Base-by-base conservation (phyloP, 2,888 invertebrate species). In the Zaprionus lineosus region DNA sequence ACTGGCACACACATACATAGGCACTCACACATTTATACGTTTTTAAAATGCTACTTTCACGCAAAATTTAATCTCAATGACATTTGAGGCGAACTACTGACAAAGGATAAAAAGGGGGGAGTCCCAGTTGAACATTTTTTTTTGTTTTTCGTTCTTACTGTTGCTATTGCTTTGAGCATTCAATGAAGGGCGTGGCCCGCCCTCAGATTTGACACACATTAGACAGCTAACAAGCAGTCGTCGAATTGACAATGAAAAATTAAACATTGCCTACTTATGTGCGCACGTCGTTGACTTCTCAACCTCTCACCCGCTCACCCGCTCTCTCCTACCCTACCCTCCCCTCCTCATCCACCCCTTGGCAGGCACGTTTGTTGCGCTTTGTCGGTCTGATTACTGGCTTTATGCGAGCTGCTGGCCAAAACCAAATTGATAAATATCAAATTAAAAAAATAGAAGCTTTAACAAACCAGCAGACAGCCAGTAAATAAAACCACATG, bases 41-140 rank as follows among this genome's bases (percentile, higher is more conserved):
- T 78, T 78, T 79, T 79, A 73, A 76, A 85, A 85, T 64, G 81
- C 84, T 85, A 85, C 84, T 81, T 81, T 81, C 82, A 81, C 84
- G 81, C 82, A 81, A 86, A 86, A 81, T 81, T 81, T 81, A 86
- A 81, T 77, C 86, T 70, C 71, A 86, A 85, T 81, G 84, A 85
- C 81, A 81, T 86, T 77, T 81, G 61, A 74, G 60, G 83, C 66
- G 66, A 77, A 77, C 83, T 77, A 77, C 66, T 63, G 65, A 61
- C 39, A 58, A 47, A 48, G 40, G 69, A 48, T 16, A 66, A 51
- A 37, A 48, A 29, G 52, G 53, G 33, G 9, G 15, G 21, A 28
- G 6, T 28, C 29, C 28, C 33, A 29, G 18, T 7, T 31, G 50
- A 14, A 36, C 26, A 40, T 29, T 50, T 36, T 28, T 44, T 39